Conservation (phyloP, 2,888 invertebrate species). For the Hemicrepidius hirtus region DNA sequence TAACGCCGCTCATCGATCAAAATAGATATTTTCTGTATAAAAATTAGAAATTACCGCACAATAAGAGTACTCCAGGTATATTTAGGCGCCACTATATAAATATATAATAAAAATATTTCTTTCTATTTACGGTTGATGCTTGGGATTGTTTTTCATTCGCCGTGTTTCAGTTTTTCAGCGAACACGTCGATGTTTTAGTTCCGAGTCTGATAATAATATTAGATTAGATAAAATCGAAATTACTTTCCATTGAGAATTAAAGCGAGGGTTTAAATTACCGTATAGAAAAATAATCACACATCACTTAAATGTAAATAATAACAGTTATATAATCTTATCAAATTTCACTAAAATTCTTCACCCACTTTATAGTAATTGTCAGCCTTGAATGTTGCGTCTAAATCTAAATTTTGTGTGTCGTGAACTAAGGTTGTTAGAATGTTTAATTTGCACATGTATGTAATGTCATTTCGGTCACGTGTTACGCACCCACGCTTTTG, state of each 20-base stretch:
- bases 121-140: neutral
- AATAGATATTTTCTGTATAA: conserved; percentile 55
- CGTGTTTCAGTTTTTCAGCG: neutral
- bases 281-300: too few species aligned
- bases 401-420: conserved; percentile 25
- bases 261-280: too few species aligned
- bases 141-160: neutral
- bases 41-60: conserved; percentile 30
- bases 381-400: conserved; percentile 9
- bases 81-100: conserved; percentile 6
- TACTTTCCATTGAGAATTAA: too few species aligned
- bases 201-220: too few species aligned
- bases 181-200: neutral
- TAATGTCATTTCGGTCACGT: conserved; percentile 47
- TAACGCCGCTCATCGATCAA: conserved; percentile 58
- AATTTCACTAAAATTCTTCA: conserved; percentile 9
- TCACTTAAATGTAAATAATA: neutral
- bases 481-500: conserved; percentile 46
- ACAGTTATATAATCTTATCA: conserved; percentile 15
- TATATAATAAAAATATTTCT: neutral
- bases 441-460: conserved; percentile 38
- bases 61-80: conserved; percentile 9
- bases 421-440: conserved; percentile 21
- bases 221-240: too few species aligned
- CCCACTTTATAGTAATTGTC: conserved; percentile 21